Conservation (phyloP, 2,113 vertebrate species). For the Lampris megalopsis region DNA sequence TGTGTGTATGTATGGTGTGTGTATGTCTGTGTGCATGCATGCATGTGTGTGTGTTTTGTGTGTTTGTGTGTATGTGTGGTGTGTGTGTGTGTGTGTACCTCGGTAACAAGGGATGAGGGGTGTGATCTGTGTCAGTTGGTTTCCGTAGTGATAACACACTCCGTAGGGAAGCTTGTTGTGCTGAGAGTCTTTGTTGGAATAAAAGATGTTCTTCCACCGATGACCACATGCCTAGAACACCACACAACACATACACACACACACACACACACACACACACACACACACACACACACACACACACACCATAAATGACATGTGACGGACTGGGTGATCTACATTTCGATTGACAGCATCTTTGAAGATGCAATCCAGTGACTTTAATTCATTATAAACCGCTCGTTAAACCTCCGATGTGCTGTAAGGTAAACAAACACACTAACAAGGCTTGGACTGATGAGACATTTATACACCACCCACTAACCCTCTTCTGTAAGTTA, state of each 20-base stretch:
- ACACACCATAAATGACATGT: neutral
- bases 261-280: constrained; percentile 47
- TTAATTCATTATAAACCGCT: too few species aligned
- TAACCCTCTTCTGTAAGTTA: too few species aligned
- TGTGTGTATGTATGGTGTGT: too few species aligned
- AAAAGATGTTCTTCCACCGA: constrained; percentile 95
- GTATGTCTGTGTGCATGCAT: too few species aligned
- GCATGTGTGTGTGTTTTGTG: neutral
- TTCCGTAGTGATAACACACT: constrained; percentile 87
- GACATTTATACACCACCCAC: too few species aligned
- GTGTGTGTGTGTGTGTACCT: constrained; percentile 77
- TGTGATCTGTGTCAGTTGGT: constrained; percentile 80
- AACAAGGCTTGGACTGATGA: too few species aligned
- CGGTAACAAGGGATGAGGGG: constrained; percentile 89
- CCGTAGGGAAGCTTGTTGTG: constrained; percentile 90
- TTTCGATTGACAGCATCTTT: too few species aligned
- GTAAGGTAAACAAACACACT: too few species aligned
- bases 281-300: constrained; percentile 37
- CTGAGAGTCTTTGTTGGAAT: constrained; percentile 78
- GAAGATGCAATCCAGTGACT: too few species aligned
- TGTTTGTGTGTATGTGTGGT: constrained; percentile 57
- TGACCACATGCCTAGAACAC: constrained; percentile 79
- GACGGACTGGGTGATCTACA: too few species aligned
- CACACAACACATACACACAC: constrained; percentile 28
- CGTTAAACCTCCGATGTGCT: too few species aligned